Evolutionary conservation across 1,140 invertebrate species (phyloP).

Genomic region (Vanessa atalanta): DNA sequence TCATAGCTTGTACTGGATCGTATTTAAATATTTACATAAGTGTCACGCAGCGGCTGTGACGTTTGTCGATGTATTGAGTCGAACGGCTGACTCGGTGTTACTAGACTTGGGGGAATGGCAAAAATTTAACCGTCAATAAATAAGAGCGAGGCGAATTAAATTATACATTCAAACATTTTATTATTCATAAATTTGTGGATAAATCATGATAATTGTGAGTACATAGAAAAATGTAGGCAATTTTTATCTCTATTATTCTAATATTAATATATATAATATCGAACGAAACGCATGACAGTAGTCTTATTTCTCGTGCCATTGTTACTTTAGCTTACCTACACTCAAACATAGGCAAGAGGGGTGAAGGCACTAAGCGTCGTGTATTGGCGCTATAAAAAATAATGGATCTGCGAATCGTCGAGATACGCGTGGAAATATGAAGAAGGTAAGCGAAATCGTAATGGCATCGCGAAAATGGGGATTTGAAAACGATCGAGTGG

Average conservation of each 20-base stretch:
- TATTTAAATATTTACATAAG: constrained; percentile 83
- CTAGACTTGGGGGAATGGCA: constrained; percentile 41
- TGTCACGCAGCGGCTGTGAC: constrained; percentile 78
- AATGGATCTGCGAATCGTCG: constrained; percentile 79
- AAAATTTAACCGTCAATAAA: neutral
- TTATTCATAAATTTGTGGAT: too few relatives aligned
- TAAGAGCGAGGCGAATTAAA: neutral
- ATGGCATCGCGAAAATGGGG: constrained; percentile 77
- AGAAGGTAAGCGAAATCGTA: constrained; percentile 77
- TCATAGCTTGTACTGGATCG: constrained; percentile 82
- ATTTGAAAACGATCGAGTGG: constrained; percentile 78
- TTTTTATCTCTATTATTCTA: too few relatives aligned
- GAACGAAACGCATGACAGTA: neutral
- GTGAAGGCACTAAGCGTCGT: constrained; percentile 65
- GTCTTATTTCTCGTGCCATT: neutral
- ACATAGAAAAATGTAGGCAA: too few relatives aligned
- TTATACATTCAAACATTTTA: neutral
- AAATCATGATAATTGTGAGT: too few relatives aligned
- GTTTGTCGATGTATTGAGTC: constrained; percentile 76
- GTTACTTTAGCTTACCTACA: constrained; percentile 29
- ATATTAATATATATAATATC: too few relatives aligned
- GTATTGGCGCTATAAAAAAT: constrained; percentile 79
- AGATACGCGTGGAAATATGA: constrained; percentile 78
- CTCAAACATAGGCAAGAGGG: constrained; percentile 47
- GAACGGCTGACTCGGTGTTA: constrained; percentile 61